Evolutionary conservation across 2,797 vertebrate genomes (phyloP), one percentile per base, ranked within the genome.

Genomic region (Propithecus deckenii): DNA sequence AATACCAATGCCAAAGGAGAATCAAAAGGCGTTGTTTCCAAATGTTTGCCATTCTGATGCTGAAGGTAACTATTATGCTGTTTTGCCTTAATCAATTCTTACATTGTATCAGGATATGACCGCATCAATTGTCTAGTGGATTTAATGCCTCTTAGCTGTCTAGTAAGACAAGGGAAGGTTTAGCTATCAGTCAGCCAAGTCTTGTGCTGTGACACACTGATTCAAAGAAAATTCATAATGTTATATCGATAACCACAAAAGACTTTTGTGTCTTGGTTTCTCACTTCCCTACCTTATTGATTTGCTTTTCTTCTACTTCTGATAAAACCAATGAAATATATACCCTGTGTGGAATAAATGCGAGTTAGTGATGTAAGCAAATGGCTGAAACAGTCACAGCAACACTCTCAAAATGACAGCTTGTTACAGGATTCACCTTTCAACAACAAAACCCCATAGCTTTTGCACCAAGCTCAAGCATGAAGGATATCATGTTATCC

Each of bases 261-360:
- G 79, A 18, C 28, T 94, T 95, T 79, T 63, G 63, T 71, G 35
- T 94, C 74, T 89, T 48, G 41, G 14, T 91, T 93, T 94, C 65
- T 94, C 17, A 48, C 94, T 28, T 65, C 43, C 67, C 55, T 91
- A 46, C 48, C 15, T 88, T 94, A 96, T 41, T 84, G 87, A 74
- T 97, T 89, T 81, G 83, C 85, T 96, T 97, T 94, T 83, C 91
- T 95, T 96, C n/a, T 96, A 41, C 43, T 93, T 76, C 52, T 20
- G 61, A 86, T 92, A 90, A 83, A 86, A 48, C 35, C 88, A 95
- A 30, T 89, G 79, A 97, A 89, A 80, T 83, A 81, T 57, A 63
- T 25, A 63, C 43, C 22, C 0, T 50, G 9, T 52, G 10, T 67
- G 52, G 61, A 89, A 95, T 88, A 80, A 71, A 55, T 89, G 41